Evolutionary conservation across 2,113 vertebrate species (phyloP), one percentile per base, ranked within the genome.

Genomic region (Equus przewalskii): DNA sequence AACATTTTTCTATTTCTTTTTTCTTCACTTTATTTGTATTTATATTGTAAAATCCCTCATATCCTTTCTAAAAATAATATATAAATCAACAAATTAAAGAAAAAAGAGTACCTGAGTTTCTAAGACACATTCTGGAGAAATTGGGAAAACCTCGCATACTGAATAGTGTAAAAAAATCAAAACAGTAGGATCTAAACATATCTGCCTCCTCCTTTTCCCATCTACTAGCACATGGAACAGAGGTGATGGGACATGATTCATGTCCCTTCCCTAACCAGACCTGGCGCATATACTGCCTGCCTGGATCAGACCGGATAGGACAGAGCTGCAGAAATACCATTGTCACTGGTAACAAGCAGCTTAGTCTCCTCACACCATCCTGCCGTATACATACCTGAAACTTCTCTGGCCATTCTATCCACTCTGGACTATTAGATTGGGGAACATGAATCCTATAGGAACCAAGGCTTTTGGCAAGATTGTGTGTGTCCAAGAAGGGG

Each of bases 1-100:
- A 64, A 8, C 1, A 75, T 44, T 91, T 87, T 94, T 41, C 14
- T 46, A 0, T 80, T 92, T 83, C 12, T 76, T 33, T 95, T 78
- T 88, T 58, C 26, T 96, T 96, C 56, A 78, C 3, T 5, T 94
- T 88, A 60, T 72, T 86, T 85, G 24, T 93, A 49, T 92, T 87
- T 91, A 49, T 91, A n/a, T 91, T 94, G 46, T 91, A 91, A 83
- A 94, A 84, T 89, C 26, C 64, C 46, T 76, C 28, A 24, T 19
- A 26, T 94, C 28, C n/a, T 80, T 70, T 78, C 41, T 67, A 46
- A 83, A 88, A 89, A 72, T 72, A 80, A 67, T 44, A n/a, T 44
- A n/a, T 93, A 86, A 92, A 41, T 79, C 51, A 87, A 5, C 84
- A 75, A 84, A 16, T 89, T 67, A 54, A 90, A 70, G 46, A 62